Base-by-base conservation (phyloP, 2,113 vertebrate genomes). In the Manacus vitellinus region DNA sequence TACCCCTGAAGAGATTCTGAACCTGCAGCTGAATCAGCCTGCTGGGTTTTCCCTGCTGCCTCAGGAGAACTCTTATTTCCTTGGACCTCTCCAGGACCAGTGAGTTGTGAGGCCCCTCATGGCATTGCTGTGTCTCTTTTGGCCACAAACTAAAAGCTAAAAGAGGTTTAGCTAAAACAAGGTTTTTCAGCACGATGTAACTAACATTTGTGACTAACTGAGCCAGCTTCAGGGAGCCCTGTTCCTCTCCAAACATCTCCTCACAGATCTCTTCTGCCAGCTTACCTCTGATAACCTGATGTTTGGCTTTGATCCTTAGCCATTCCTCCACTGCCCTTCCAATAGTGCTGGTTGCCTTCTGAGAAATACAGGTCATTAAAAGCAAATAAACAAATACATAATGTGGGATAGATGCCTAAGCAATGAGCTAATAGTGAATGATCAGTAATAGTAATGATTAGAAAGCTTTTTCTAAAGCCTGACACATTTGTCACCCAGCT, bases 381-480 rank as follows among this genome's bases (percentile, higher is more conserved):
- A 89, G 55, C 63, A 83, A 56, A 59, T 44, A 67, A 82, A 46
- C n/a, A 56, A 52, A 46, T 27, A 2, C 7, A 35, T 37, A 17
- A 4, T 3, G n/a, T 20, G 31, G 14, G 31, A 10, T 0, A 15
- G 56, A 24, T 35, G 31, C 41, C 43, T 14, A 35, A 89, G 90
- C 58, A 77, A 4, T 41, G 85, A 88, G 67, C 37, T 88, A 56
- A 81, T n/a, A n/a, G 21, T 22, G 24, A 43, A 75, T 78, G 8
- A 83, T 77, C 28, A 73, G 43, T 37, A 90, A 92, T 8, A 65
- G 25, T 28, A 67, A 79, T 41, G 30, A 89, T 80, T 14, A 71
- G 39, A 91, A 88, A 84, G 76, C 59, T 79, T 85, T 63, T 85
- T 47, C 81, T 89, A 55, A 83, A 93, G 71, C 13, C 4, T 52